Conservation (phyloP, 2,888 invertebrate genomes). For the Gonocerus acuteangulatus region DNA sequence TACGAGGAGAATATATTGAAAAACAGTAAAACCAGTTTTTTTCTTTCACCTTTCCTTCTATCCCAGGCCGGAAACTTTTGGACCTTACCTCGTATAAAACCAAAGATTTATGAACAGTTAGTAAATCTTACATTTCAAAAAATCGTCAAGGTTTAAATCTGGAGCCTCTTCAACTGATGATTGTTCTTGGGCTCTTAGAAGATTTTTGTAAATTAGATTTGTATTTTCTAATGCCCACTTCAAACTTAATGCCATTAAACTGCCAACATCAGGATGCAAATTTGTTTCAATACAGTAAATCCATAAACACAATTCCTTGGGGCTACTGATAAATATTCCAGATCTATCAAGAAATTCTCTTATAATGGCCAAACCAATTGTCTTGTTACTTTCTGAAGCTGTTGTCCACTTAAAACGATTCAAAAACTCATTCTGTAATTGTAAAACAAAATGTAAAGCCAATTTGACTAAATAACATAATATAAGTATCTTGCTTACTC, state of each 20-base stretch:
- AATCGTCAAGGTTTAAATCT: constrained; percentile 9
- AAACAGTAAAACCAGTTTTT: too few relatives aligned
- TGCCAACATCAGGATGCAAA: constrained; percentile 9
- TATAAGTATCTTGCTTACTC: too few relatives aligned
- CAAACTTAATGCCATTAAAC: constrained; percentile 11
- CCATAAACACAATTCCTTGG: constrained; percentile 29
- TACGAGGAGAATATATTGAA: too few relatives aligned
- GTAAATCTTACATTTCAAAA: constrained; percentile 10
- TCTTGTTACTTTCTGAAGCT: neutral
- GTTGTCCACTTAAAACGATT: constrained; percentile 6
- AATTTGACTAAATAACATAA: too few relatives aligned
- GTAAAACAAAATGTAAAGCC: too few relatives aligned
- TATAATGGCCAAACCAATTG: constrained; percentile 2
- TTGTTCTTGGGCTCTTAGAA: constrained; percentile 11
- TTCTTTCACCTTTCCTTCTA: too few relatives aligned
- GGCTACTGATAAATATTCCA: constrained; percentile 13
- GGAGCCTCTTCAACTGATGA: neutral
- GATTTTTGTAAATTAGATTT: constrained; percentile 2
- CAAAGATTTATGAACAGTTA: too few relatives aligned
- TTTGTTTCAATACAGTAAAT: constrained; percentile 26
- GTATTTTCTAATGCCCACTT: constrained; percentile 18
- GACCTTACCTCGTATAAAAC: too few relatives aligned
- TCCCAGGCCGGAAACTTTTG: too few relatives aligned
- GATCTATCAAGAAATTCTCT: constrained; percentile 12
- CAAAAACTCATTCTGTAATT: constrained; percentile 5